These are phyloP conservation scores for Pandemis cinnamomeana DNA, from an alignment of 2,888 invertebrate genomes.

Conservation along the genomic window DNA sequence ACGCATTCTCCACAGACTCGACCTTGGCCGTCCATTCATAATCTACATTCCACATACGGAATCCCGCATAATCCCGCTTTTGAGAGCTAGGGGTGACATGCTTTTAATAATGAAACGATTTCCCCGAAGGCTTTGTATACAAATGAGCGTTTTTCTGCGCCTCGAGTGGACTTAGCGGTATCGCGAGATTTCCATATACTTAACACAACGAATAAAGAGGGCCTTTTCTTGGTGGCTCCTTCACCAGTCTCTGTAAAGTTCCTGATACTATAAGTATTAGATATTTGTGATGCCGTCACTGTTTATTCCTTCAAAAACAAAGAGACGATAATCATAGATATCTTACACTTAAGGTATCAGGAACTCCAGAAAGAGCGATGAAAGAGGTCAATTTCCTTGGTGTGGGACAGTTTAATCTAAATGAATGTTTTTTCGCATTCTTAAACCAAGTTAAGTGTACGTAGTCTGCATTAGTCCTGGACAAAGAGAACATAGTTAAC, in stretches of 20 bases:
- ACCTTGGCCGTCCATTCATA: slow-evolving; percentile 48
- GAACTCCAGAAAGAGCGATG: too few species aligned
- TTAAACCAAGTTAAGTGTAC: too few species aligned
- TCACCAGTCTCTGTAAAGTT: too few species aligned
- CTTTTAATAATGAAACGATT: slow-evolving; percentile 30
- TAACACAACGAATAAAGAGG: too few species aligned
- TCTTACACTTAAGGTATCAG: not conserved
- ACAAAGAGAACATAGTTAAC: too few species aligned
- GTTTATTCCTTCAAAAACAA: not conserved
- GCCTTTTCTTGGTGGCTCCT: too few species aligned
- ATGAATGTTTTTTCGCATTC: too few species aligned
- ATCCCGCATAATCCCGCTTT: slow-evolving; percentile 44
- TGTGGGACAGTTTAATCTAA: too few species aligned
- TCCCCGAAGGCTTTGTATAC: slow-evolving; percentile 8
- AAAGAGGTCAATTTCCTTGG: too few species aligned
- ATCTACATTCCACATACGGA: slow-evolving; percentile 46
- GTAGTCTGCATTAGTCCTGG: too few species aligned
- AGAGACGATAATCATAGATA: not conserved
- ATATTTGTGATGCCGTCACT: too few species aligned
- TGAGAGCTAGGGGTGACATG: slow-evolving; percentile 17
- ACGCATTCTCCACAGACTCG: slow-evolving; percentile 30
- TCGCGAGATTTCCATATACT: not conserved
- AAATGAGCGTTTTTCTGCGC: not conserved
- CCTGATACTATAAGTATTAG: too few species aligned
- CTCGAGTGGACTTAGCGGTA: not conserved